Conservation (phyloP, 2,113 vertebrate species). For the Archocentrus centrarchus region DNA sequence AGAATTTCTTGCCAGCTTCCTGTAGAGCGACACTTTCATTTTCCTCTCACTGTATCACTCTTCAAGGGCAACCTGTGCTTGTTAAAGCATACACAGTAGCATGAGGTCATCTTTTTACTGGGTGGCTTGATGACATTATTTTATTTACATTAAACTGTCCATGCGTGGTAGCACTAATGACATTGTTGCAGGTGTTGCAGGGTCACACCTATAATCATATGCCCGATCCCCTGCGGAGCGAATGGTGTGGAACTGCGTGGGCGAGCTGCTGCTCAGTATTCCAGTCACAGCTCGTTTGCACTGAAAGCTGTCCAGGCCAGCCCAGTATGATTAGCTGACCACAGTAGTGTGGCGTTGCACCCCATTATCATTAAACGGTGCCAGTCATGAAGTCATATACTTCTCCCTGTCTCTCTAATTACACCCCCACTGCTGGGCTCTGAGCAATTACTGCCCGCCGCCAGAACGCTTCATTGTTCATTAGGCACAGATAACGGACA, state of each 20-base stretch:
- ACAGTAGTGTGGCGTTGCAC: conserved; percentile 71
- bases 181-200: conserved; percentile 65
- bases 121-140: conserved; percentile 42
- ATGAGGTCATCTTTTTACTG: conserved; percentile 12
- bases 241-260: conserved; percentile 59
- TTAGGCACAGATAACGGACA: conserved; percentile 70
- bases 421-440: conserved; percentile 76
- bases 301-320: conserved; percentile 66
- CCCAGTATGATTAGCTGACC: conserved; percentile 79
- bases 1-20: neutral
- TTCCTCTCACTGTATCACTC: neutral
- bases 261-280: conserved; percentile 74
- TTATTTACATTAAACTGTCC: conserved; percentile 70
- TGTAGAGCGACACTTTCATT: conserved; percentile 2
- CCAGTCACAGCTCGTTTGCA: conserved; percentile 74
- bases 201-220: conserved; percentile 69
- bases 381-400: conserved; percentile 77
- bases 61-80: conserved; percentile 39
- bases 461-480: conserved; percentile 73
- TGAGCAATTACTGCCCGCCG: conserved; percentile 70
- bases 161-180: conserved; percentile 65
- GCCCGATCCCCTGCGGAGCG: conserved; percentile 60
- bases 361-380: conserved; percentile 78
- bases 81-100: conserved; percentile 6
- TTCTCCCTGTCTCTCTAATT: conserved; percentile 75